Percentiles rank a stretch among this genome's conserved stretches.
These are phyloP conservation scores for Dendroctonus valens DNA, from an alignment of 1,140 invertebrate species.

Conservation along the genomic window DNA sequence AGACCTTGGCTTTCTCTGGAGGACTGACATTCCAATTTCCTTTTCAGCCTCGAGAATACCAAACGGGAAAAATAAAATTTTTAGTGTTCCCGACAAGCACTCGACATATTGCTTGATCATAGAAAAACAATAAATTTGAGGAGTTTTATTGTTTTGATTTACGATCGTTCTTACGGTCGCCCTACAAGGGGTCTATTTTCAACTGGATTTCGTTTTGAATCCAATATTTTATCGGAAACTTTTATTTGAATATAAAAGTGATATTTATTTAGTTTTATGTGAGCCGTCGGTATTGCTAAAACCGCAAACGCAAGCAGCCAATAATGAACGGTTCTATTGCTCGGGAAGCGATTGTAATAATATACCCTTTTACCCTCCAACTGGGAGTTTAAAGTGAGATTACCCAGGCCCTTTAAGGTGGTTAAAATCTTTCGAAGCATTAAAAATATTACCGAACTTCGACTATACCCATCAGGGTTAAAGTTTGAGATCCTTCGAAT, in stretches of 20 bases:
- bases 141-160: slow-evolving; percentile 19
- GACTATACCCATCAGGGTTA: slow-evolving; percentile 28
- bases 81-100: slow-evolving; percentile 16
- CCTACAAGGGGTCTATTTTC: background rate
- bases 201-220: too few relatives aligned
- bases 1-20: too few relatives aligned
- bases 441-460: slow-evolving; percentile 31
- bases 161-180: slow-evolving; percentile 2
- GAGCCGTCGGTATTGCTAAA: too few relatives aligned
- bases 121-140: slow-evolving; percentile 15
- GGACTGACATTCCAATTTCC: background rate
- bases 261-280: too few relatives aligned
- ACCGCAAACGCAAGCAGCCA: too few relatives aligned
- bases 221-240: too few relatives aligned
- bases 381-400: slow-evolving; percentile 18
- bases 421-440: slow-evolving; percentile 26
- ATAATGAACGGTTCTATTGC: too few relatives aligned
- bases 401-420: slow-evolving; percentile 22
- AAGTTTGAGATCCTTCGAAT: slow-evolving; percentile 25
- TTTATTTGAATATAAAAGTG: too few relatives aligned
- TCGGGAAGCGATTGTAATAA: too few relatives aligned
- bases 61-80: slow-evolving; percentile 13
- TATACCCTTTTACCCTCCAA: background rate
- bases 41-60: background rate
- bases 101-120: slow-evolving; percentile 18